phyloP scores from a whole-genome alignment of 1,140 invertebrate genomes.

The Dufourea novaeangliae region DNA sequence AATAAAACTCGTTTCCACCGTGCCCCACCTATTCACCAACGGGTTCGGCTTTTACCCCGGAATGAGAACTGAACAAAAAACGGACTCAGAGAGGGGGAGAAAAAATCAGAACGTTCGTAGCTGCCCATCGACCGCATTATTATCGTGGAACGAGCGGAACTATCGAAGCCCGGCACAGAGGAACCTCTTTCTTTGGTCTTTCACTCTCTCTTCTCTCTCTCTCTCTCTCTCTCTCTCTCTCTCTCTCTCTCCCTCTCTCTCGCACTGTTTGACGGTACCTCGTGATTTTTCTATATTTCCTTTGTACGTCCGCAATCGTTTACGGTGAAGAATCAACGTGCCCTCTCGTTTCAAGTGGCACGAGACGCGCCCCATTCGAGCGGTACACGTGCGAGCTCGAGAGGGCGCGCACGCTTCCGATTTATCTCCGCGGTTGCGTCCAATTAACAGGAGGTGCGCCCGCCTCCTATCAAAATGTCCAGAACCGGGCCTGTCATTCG shows the following conservation, averaged over 20 bases:
- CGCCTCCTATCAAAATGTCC: constrained; percentile 2
- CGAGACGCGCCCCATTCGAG: not conserved
- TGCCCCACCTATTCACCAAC: constrained; percentile 24
- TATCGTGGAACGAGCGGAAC: constrained; percentile 1
- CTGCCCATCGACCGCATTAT: not conserved
- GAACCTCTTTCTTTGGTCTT: not conserved
- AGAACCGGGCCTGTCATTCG: not conserved
- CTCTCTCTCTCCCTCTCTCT: not conserved
- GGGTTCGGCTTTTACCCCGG: constrained; percentile 19
- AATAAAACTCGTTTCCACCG: constrained; percentile 37
- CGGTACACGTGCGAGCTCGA: not conserved
- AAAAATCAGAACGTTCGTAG: not conserved
- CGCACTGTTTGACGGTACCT: too few relatives aligned
- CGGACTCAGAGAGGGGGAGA: not conserved
- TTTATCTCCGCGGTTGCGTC: constrained; percentile 31
- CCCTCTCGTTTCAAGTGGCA: constrained; percentile 2
- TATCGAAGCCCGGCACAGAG: not conserved
- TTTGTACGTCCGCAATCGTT: constrained; percentile 12
- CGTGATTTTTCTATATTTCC: not conserved
- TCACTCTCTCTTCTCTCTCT: not conserved
- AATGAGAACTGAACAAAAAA: constrained; percentile 30
- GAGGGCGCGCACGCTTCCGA: constrained; percentile 4
- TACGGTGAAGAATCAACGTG: constrained; percentile 25
- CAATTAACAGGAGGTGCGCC: constrained; percentile 42
- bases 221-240: not conserved